Conservation (phyloP, 2,113 vertebrate genomes). For the Irena cyanogastra region DNA sequence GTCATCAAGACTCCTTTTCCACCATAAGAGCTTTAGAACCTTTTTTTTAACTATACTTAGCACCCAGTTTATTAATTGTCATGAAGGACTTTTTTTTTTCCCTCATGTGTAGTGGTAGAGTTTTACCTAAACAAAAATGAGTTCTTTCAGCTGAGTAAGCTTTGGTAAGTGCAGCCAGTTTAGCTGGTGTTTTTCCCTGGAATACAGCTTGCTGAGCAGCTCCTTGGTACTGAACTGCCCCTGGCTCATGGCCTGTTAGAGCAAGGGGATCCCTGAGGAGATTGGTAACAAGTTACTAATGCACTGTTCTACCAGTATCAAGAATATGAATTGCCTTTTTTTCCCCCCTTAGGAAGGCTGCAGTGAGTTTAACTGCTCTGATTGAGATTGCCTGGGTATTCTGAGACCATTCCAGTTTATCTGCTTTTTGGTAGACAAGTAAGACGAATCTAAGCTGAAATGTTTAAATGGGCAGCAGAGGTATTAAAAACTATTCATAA, state of each 20-base stretch:
- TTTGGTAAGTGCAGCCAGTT: background rate
- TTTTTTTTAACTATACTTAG: background rate
- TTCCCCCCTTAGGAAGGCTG: background rate
- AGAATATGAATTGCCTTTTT: background rate
- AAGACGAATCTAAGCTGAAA: background rate
- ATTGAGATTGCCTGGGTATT: background rate
- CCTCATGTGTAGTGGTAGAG: background rate
- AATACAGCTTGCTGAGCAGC: background rate
- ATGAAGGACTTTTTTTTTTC: background rate
- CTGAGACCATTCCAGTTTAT: background rate
- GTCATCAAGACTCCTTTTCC: background rate
- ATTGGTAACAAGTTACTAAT: background rate
- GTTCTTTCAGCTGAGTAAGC: background rate
- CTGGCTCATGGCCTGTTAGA: background rate
- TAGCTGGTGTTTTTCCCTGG: background rate
- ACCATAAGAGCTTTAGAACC: no score
- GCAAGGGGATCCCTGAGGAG: background rate
- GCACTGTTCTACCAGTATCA: background rate
- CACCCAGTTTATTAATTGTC: background rate
- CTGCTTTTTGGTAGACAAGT: background rate
- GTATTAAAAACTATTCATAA: background rate
- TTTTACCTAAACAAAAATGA: background rate
- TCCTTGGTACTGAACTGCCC: background rate
- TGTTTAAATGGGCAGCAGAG: background rate
- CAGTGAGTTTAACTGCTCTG: background rate